phyloP scores from a whole-genome alignment of 2,797 vertebrate species.

The Falco columbarius region DNA sequence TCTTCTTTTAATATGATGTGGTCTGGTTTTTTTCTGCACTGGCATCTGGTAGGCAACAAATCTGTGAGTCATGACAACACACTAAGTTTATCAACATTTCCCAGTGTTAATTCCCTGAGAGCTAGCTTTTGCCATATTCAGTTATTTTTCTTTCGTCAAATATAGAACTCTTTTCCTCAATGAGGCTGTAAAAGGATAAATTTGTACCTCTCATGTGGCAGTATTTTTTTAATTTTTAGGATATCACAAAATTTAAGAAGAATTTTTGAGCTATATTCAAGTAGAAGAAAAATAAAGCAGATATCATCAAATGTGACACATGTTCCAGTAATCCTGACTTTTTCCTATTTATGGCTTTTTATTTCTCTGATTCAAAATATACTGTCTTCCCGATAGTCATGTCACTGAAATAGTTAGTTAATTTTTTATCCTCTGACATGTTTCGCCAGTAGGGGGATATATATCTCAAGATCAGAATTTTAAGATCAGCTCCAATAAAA shows the following conservation, averaged over 20 bases:
- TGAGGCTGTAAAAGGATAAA: not conserved
- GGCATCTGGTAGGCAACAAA: constrained; percentile 45
- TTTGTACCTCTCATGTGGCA: not conserved
- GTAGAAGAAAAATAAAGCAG: not conserved
- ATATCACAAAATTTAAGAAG: not conserved
- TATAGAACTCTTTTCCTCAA: not conserved
- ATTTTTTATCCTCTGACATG: not conserved
- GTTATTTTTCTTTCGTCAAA: not conserved
- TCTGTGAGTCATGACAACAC: not conserved
- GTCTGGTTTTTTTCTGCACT: not conserved
- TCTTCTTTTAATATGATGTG: not conserved
- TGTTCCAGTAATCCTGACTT: not conserved
- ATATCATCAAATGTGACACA: not conserved
- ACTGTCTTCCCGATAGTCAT: not conserved
- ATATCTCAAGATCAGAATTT: not conserved
- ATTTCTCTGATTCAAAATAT: not conserved
- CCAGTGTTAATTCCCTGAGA: not conserved
- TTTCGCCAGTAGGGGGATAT: not conserved
- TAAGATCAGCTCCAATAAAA: not conserved
- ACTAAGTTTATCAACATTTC: not conserved
- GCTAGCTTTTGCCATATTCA: not conserved
- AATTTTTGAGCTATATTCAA: not conserved
- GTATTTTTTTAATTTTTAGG: not conserved
- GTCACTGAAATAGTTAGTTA: not conserved
- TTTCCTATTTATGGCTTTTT: not conserved